Base-by-base conservation (phyloP, 2,888 invertebrate species). In the Axea sp. region DNA sequence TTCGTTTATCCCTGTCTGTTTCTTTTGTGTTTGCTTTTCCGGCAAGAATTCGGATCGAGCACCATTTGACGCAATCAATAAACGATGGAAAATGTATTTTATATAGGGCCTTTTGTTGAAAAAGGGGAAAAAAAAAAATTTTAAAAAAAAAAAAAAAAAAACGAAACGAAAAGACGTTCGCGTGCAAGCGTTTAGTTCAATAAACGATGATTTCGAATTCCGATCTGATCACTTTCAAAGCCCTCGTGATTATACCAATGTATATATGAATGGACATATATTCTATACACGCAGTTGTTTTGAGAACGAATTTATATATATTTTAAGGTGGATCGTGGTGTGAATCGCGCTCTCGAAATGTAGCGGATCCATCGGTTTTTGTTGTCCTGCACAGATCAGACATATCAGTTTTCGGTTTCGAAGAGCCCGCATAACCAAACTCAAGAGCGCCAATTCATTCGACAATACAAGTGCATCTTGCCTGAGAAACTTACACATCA, bases 21-120 rank as follows among this genome's bases (percentile, higher is more conserved):
- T 19, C 9, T 45, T 37, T 37, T 11, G 41, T 11, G 1, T 14
- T 12, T 31, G n/a, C 0, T 35, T 35, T 33, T 26, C 9, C 3
- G 24, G 35, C 14, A 8, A 24, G 26, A 22, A 28, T 60, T 28
- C 33, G 35, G 45, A 45, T 39, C 47, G 35, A 62, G 9, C 39
- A 37, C 60, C 37, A 14, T 45, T 47, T 37, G 60, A 62, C 41
- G 17, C 33, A 51, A 41, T 51, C 49, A 51, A 60, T 59, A 47
- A 47, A 47, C 9, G 14, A 51, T 51, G 62, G 49, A 41, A 62
- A 62, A 62, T 37, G 49, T 62, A 62, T 49, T 62, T 62, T 62
- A 49, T 62, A 62, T 47, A 60, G 62, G 49, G 62, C 62, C 62
- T 62, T 62, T 62, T 62, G 62, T 62, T 62, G 6, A 47, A 47